These are phyloP conservation scores for Epinephelus moara DNA, from an alignment of 2,113 vertebrate species.

Conservation along the genomic window DNA sequence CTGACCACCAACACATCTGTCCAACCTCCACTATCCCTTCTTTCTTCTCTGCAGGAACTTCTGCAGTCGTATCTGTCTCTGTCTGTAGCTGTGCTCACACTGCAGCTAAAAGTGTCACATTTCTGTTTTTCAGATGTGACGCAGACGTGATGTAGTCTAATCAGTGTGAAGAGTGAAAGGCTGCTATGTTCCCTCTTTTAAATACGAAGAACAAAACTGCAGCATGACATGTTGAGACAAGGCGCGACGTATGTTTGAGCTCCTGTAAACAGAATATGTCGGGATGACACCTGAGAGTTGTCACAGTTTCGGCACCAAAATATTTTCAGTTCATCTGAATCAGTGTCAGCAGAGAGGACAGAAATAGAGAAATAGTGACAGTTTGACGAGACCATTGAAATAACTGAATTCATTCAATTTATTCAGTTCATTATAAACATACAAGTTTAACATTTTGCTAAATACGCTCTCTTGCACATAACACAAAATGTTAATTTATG, in stretches of 20 bases:
- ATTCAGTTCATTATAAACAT: background rate
- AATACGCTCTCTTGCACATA: too few relatives aligned
- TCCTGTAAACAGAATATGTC: background rate
- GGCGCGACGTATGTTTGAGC: background rate
- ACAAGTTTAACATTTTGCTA: too few relatives aligned
- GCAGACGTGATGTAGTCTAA: background rate
- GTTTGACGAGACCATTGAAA: background rate
- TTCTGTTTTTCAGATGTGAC: background rate
- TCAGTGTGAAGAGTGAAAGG: constrained; percentile 1
- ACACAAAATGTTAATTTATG: too few relatives aligned
- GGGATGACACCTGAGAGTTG: background rate
- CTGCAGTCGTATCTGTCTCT: background rate
- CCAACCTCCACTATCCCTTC: background rate
- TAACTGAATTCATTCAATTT: background rate
- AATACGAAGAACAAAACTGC: background rate
- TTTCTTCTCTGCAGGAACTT: background rate
- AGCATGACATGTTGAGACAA: background rate
- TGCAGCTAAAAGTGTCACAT: constrained; percentile 8
- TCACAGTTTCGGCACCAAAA: background rate
- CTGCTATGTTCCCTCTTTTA: background rate
- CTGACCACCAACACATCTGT: constrained; percentile 28
- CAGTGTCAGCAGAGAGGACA: background rate
- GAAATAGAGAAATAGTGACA: background rate
- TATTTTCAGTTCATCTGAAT: background rate
- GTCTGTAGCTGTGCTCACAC: constrained; percentile 1